Percentiles rank a stretch among this genome's conserved stretches.
Evolutionary conservation across 2,797 vertebrate species (phyloP).

Genomic region (Clarias laeviceps): DNA sequence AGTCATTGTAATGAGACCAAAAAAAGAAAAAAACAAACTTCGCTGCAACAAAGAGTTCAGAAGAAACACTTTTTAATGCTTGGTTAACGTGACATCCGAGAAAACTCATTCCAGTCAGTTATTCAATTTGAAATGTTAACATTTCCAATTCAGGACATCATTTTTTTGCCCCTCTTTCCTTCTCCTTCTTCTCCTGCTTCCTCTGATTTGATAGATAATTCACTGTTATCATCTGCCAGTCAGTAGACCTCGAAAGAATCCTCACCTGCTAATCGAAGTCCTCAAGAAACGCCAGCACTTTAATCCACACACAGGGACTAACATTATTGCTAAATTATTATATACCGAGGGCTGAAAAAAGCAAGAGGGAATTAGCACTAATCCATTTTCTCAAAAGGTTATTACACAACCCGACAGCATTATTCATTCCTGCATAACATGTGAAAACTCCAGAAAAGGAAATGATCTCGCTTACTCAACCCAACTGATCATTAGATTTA

Average conservation of each 20-base stretch:
- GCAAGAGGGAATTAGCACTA: constrained; percentile 9
- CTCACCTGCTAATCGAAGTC: constrained; percentile 32
- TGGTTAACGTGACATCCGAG: not conserved
- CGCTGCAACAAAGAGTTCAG: not conserved
- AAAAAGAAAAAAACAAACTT: too few relatives aligned
- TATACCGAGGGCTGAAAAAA: constrained; percentile 20
- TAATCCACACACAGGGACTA: constrained; percentile 11
- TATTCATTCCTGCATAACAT: not conserved
- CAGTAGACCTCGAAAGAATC: constrained; percentile 32
- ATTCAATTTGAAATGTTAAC: not conserved
- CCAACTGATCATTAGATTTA: not conserved
- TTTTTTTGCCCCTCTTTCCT: not conserved
- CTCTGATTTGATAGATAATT: constrained; percentile 4
- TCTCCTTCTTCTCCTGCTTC: not conserved
- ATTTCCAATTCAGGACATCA: not conserved
- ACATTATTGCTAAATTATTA: constrained; percentile 36
- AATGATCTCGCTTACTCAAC: not conserved
- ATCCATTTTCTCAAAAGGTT: constrained; percentile 3
- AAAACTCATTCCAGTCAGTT: not conserved
- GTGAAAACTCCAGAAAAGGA: not conserved
- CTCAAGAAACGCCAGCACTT: constrained; percentile 32
- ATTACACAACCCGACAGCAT: constrained; percentile 10
- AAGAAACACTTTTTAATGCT: not conserved
- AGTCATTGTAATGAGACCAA: not conserved
- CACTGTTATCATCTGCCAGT: constrained; percentile 46